Conservation (phyloP, 2,888 invertebrate genomes). For the Baronia brevicornis region DNA sequence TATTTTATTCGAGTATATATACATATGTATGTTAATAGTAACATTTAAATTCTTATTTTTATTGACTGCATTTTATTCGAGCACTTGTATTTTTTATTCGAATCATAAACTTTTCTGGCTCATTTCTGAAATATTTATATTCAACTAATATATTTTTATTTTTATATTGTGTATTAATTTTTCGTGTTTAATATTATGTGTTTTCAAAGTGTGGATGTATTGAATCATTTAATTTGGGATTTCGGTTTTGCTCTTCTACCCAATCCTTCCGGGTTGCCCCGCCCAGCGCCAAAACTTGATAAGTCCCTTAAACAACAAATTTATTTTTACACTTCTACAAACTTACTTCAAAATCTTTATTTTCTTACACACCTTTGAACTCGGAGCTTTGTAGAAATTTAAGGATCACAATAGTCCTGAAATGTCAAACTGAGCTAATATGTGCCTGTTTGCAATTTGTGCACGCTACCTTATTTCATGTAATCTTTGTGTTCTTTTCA, state of each 20-base stretch:
- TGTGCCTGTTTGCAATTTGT: constrained; percentile 70
- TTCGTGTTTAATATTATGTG: constrained; percentile 17
- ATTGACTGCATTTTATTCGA: too few relatives aligned
- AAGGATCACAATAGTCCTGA: constrained; percentile 45
- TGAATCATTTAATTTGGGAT: constrained; percentile 57
- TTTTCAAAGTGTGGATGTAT: constrained; percentile 60
- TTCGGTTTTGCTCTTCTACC: constrained; percentile 37
- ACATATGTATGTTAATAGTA: too few relatives aligned
- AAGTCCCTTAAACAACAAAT: constrained; percentile 40
- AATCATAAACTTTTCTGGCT: too few relatives aligned
- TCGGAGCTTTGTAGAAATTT: constrained; percentile 33
- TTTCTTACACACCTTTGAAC: constrained; percentile 41
- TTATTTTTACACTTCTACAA: constrained; percentile 43
- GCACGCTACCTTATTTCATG: constrained; percentile 71
- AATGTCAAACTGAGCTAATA: constrained; percentile 38
- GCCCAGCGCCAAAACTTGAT: constrained; percentile 67
- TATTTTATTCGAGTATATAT: too few relatives aligned
- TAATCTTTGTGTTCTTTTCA: constrained; percentile 60
- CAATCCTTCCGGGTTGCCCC: constrained; percentile 61
- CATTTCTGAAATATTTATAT: constrained; percentile 7
- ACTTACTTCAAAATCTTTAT: constrained; percentile 57
- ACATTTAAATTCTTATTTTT: too few relatives aligned
- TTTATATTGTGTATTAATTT: constrained; percentile 10
- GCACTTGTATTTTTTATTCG: too few relatives aligned
- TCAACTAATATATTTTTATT: constrained; percentile 10